These are phyloP conservation scores for Bergia puertoricense DNA, from an alignment of 92 coral and sea anemone species.

Conservation along the genomic window DNA sequence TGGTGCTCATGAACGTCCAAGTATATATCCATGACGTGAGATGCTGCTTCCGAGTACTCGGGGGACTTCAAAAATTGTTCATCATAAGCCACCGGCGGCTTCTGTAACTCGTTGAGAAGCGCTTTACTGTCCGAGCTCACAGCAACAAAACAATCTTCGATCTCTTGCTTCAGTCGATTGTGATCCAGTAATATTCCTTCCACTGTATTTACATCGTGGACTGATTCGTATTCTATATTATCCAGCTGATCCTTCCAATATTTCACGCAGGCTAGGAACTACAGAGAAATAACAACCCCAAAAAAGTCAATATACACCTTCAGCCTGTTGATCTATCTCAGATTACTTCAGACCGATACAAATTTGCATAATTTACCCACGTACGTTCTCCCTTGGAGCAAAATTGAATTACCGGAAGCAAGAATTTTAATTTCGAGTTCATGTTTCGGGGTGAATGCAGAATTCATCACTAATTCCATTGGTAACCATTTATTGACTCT, in stretches of 20 bases:
- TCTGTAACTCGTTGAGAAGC: conserved; percentile 89
- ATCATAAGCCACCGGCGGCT: conserved; percentile 78
- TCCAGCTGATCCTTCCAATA: conserved; percentile 85
- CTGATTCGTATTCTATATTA: conserved; percentile 56
- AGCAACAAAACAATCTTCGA: conserved; percentile 86
- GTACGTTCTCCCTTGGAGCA: conserved; percentile 26
- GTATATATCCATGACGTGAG: conserved; percentile 98
- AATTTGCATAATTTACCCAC: neutral
- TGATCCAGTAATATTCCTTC: conserved; percentile 73
- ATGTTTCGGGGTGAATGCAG: neutral
- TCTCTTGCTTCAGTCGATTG: conserved; percentile 78
- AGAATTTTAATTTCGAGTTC: neutral
- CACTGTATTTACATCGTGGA: conserved; percentile 74
- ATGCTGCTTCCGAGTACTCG: conserved; percentile 94
- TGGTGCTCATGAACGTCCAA: conserved; percentile 97
- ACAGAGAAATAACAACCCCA: conserved; percentile 13
- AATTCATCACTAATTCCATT: neutral
- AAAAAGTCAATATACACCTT: neutral
- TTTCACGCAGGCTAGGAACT: conserved; percentile 91
- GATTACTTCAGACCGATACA: neutral
- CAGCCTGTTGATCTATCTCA: neutral
- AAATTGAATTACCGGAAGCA: conserved; percentile 30
- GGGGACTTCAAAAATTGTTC: conserved; percentile 90
- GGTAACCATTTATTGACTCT: neutral
- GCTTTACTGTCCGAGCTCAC: conserved; percentile 96